phyloP scores from a whole-genome alignment of 2,797 vertebrate species.

The Leucoraja ocellata region DNA sequence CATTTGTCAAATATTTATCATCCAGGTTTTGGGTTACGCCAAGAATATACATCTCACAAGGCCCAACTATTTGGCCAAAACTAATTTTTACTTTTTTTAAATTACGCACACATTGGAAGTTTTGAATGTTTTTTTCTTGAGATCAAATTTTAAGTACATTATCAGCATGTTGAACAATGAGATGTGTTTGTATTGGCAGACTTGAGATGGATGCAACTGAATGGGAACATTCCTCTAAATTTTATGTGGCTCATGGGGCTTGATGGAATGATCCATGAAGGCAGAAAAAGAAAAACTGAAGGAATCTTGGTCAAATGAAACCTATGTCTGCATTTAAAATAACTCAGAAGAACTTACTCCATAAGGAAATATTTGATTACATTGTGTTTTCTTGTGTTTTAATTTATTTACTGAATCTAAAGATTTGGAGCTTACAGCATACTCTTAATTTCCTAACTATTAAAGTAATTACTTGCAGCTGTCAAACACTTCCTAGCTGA shows the following conservation, averaged over 20 bases:
- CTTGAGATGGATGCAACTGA: constrained; percentile 5
- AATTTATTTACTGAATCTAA: not conserved
- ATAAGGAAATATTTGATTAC: not conserved
- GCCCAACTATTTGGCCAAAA: not conserved
- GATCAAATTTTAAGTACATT: not conserved
- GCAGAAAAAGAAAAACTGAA: not conserved
- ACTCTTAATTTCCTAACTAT: not conserved
- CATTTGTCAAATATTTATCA: not conserved
- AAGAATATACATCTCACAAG: not conserved
- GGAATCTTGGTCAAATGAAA: not conserved
- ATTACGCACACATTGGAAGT: not conserved
- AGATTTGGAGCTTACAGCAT: not conserved
- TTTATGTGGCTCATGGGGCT: not conserved
- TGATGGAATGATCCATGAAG: not conserved
- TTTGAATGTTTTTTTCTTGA: not conserved
- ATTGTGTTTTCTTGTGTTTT: not conserved
- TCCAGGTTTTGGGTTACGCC: not conserved
- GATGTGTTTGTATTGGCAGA: not conserved
- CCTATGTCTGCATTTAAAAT: not conserved
- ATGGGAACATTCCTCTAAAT: not conserved
- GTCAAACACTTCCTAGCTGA: not conserved
- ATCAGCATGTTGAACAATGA: not conserved
- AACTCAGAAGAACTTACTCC: not conserved
- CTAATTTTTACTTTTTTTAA: not conserved
- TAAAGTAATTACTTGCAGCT: constrained; percentile 11